Percentiles rank a stretch among this genome's conserved stretches.
phyloP scores from a whole-genome alignment of 2,797 vertebrate genomes.

The Myotis planiceps region DNA sequence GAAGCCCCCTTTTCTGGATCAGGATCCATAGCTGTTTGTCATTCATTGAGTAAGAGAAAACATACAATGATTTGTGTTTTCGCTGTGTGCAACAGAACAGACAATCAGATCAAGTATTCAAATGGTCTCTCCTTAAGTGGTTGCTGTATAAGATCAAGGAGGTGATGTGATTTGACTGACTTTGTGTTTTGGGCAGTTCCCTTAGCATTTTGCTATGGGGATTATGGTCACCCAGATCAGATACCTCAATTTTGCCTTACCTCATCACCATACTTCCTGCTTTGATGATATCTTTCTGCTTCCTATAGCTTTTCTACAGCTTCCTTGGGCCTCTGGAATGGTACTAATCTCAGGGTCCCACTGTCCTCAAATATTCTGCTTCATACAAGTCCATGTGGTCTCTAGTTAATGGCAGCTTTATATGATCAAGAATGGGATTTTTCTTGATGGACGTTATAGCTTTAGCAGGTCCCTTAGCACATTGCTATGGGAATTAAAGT shows the following conservation, averaged over 20 bases:
- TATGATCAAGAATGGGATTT: not conserved
- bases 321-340: not conserved
- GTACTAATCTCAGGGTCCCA: not conserved
- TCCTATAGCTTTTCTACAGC: not conserved
- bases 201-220: not conserved
- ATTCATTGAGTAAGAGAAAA: not conserved
- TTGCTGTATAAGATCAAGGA: not conserved
- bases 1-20: not conserved
- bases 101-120: not conserved
- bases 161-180: not conserved
- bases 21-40: not conserved
- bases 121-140: not conserved
- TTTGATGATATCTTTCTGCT: not conserved
- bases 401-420: not conserved
- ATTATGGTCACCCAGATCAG: not conserved
- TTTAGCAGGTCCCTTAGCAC: not conserved
- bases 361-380: not conserved
- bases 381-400: not conserved
- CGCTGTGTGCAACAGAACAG: not conserved
- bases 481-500: not conserved
- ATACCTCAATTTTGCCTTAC: not conserved
- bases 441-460: not conserved
- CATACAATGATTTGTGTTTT: not conserved
- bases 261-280: not conserved
- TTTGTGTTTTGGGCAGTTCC: not conserved